These are phyloP conservation scores for Phylloscopus trochilus DNA, from an alignment of 2,113 vertebrate species.

Conservation along the genomic window DNA sequence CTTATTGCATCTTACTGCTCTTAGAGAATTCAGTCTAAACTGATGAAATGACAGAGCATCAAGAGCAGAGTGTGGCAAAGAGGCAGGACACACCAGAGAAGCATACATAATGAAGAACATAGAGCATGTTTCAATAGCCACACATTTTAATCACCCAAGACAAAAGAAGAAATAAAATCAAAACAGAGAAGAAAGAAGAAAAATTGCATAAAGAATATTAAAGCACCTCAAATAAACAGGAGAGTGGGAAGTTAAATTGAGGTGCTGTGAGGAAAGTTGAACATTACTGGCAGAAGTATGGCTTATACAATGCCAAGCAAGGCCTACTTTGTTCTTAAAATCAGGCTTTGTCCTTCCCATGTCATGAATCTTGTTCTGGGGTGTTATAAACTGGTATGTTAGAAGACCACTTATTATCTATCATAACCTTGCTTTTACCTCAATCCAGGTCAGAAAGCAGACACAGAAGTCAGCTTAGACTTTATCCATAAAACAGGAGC, in stretches of 20 bases:
- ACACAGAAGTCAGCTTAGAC: not conserved
- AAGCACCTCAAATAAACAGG: not conserved
- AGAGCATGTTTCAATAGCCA: not conserved
- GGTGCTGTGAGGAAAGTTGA: not conserved
- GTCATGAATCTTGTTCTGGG: not conserved
- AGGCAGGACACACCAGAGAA: not conserved
- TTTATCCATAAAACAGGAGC: not conserved
- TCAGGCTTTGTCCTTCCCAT: not conserved
- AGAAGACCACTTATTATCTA: not conserved
- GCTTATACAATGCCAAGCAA: not conserved
- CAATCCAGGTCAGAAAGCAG: not conserved
- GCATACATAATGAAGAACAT: not conserved
- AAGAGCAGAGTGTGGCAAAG: not conserved
- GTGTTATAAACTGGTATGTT: not conserved
- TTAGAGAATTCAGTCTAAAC: not conserved
- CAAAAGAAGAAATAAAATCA: not conserved
- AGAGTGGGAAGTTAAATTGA: fast-evolving
- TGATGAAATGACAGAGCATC: not conserved
- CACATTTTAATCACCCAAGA: not conserved
- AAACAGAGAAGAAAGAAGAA: fast-evolving
- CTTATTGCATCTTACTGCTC: not conserved
- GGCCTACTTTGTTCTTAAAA: not conserved
- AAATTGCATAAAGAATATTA: not conserved
- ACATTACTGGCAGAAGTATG: not conserved
- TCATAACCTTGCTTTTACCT: not conserved